These are phyloP conservation scores for Lithosia quadra DNA, from an alignment of 2,888 invertebrate genomes.

Conservation along the genomic window DNA sequence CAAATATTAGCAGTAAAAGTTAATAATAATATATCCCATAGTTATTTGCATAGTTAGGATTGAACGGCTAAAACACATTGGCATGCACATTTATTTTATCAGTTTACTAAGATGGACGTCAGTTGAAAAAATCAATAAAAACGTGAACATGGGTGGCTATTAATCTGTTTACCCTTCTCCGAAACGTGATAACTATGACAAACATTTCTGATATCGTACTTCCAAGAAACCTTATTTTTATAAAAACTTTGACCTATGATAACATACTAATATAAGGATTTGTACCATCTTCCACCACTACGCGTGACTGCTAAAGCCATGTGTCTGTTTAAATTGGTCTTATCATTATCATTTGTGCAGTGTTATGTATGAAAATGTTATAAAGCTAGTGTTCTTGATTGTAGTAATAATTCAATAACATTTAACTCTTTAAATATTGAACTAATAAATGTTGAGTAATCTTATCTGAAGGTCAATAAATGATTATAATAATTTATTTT, in stretches of 20 bases:
- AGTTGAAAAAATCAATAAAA: background rate
- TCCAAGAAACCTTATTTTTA: constrained; percentile 21
- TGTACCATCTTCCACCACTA: background rate
- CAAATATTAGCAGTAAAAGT: too few relatives aligned
- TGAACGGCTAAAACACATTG: too few relatives aligned
- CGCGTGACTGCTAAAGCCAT: too few relatives aligned
- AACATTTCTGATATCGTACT: constrained; percentile 30
- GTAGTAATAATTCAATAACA: too few relatives aligned
- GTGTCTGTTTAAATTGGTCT: too few relatives aligned
- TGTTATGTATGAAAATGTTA: background rate
- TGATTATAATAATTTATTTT: background rate
- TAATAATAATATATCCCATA: too few relatives aligned
- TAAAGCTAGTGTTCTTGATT: background rate
- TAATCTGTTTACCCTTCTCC: background rate
- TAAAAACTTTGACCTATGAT: constrained; percentile 16
- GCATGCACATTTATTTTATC: too few relatives aligned
- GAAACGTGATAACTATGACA: constrained; percentile 24
- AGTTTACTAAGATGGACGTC: too few relatives aligned
- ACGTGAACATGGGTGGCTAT: background rate
- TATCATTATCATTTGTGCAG: background rate
- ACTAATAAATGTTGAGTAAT: background rate
- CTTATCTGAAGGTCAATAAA: background rate
- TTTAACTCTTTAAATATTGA: too few relatives aligned
- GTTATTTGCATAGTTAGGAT: too few relatives aligned
- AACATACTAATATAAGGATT: background rate